Evolutionary conservation across 2,113 vertebrate genomes (phyloP).

Genomic region (Narcine bancroftii): DNA sequence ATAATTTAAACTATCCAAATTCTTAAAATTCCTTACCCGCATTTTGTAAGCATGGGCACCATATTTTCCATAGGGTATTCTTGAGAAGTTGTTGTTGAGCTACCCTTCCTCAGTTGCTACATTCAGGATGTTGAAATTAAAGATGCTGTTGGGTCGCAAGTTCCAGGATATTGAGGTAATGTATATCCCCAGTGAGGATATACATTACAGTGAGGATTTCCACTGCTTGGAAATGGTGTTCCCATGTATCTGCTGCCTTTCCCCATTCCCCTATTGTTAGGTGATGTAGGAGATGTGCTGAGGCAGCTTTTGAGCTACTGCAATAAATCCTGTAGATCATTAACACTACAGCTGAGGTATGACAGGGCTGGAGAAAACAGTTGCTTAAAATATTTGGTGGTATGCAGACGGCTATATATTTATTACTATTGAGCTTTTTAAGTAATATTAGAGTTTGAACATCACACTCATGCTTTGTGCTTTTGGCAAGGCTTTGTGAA

Average conservation of each 20-base stretch:
- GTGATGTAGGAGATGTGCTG: not conserved
- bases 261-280: not conserved
- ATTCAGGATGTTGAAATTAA: not conserved
- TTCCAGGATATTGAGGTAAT: not conserved
- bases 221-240: not conserved
- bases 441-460: not conserved
- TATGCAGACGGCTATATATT: not conserved
- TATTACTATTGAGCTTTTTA: not conserved
- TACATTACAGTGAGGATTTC: too few species aligned
- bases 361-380: not conserved
- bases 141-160: not conserved
- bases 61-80: not conserved
- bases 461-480: not conserved
- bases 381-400: not conserved
- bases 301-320: not conserved
- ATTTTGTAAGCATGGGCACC: too few species aligned
- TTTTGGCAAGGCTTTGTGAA: not conserved
- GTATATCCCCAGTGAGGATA: not conserved
- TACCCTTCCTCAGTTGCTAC: not conserved
- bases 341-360: not conserved
- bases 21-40: too few species aligned
- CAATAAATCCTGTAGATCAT: not conserved
- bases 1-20: too few species aligned
- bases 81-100: not conserved
- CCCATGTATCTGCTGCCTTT: not conserved